phyloP scores from a whole-genome alignment of 2,888 invertebrate genomes.

The Hirtodrosophila alboralis region DNA sequence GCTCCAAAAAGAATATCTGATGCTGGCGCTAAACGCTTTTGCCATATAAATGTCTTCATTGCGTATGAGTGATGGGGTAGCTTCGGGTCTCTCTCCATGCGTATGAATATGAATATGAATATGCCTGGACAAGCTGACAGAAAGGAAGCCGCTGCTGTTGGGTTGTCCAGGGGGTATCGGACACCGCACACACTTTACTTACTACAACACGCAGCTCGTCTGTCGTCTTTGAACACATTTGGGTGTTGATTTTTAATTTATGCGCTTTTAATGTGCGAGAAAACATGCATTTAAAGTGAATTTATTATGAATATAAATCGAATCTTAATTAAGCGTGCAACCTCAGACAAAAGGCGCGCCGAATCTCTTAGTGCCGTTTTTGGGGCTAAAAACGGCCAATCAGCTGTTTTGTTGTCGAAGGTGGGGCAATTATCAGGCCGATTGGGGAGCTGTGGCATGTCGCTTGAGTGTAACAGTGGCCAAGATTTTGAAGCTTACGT shows the following conservation, averaged over 20 bases:
- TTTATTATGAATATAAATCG: conserved; percentile 78
- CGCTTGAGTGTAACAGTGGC: conserved; percentile 8
- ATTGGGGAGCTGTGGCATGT: conserved; percentile 15
- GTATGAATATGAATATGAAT: conserved; percentile 7
- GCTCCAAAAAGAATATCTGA: conserved; percentile 51
- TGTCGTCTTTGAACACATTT: conserved; percentile 64
- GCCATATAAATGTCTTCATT: conserved; percentile 80
- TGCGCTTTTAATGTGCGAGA: conserved; percentile 78
- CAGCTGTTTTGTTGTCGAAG: conserved; percentile 13
- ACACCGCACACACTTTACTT: no score
- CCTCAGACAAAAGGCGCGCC: conserved; percentile 28
- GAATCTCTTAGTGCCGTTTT: conserved; percentile 6
- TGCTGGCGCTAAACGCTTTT: conserved; percentile 72
- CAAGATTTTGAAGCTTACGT: conserved; percentile 9
- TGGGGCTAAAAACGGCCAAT: conserved; percentile 6
- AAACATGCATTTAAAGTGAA: conserved; percentile 79
- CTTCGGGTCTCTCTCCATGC: conserved; percentile 14
- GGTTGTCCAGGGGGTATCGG: conserved; percentile 8
- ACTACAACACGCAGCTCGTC: conserved; percentile 13
- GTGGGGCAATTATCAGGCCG: conserved; percentile 55
- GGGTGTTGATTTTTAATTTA: conserved; percentile 81
- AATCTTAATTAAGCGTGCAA: conserved; percentile 61
- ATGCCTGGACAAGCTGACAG: conserved; percentile 9
- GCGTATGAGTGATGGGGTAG: conserved; percentile 77
- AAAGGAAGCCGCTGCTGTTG: conserved; percentile 1